Evolutionary conservation across 1,140 invertebrate genomes (phyloP), one percentile per base, ranked within the genome.

Genomic region (Macrosteles quadrilineatus): DNA sequence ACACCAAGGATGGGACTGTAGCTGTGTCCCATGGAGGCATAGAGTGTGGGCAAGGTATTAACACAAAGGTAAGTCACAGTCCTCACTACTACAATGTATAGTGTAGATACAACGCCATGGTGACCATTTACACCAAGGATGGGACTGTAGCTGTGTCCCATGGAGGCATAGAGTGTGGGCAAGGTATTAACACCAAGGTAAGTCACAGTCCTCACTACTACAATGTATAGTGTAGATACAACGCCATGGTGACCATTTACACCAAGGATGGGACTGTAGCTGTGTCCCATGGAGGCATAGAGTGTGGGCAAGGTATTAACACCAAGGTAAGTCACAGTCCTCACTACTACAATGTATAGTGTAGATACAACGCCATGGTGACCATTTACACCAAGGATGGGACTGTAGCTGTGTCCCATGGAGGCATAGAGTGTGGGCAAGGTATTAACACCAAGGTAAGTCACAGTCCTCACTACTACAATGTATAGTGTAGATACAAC

Each of bases 381-480:
- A 87, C 89, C 1, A 85, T 95, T 69, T 92, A 89, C 77, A 87
- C 89, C 43, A 79, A 80, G 1, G 93, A 94, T 81, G 92, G 92
- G 17, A 88, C 89, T 0, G 90, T 95, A 0, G 82, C 86, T 0
- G 82, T 95, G 32, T 83, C 85, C 19, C 91, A 94, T 76, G 91
- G 88, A 63, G 92, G 91, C 31, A 87, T 93, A 43, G 93, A 96
- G 85, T 90, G 91, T 80, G 94, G 93, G 11, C 93, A 95, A 84
- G 93, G 94, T 1, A 87, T 95, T 64, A 92, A 88, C 69, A 88
- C 86, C 0, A 98, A 98, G 83, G 95, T 96, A 88, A 90, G 95
- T 70, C 23, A n/a, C n/a, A n/a, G n/a, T n/a, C n/a, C n/a, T n/a
- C n/a, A n/a, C n/a, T n/a, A n/a, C n/a, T n/a, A n/a, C n/a, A n/a